Percentiles rank a stretch among this genome's conserved stretches.
Conservation (phyloP, 2,113 vertebrate species). For the Mirounga angustirostris region DNA sequence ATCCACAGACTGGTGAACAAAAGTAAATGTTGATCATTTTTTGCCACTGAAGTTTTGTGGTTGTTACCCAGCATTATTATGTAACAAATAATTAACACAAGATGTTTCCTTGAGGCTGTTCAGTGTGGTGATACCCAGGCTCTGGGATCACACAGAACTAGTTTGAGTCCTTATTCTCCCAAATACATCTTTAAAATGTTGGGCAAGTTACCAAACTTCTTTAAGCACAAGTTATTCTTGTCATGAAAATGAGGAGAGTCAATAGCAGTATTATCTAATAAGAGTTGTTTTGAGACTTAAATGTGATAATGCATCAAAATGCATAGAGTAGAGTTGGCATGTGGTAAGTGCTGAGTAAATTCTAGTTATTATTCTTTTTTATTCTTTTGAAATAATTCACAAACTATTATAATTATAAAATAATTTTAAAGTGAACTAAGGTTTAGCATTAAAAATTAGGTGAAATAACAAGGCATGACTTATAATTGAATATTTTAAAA, state of each 20-base stretch:
- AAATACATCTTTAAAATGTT: not conserved
- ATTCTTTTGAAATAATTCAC: not conserved
- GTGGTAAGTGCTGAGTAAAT: not conserved
- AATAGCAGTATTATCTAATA: not conserved
- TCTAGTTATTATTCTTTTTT: not conserved
- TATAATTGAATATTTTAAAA: not conserved
- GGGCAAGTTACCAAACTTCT: not conserved
- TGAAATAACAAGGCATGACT: not conserved
- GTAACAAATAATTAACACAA: not conserved
- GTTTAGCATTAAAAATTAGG: not conserved
- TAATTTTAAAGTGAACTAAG: constrained; percentile 21
- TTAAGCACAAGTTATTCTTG: not conserved
- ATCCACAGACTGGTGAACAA: not conserved
- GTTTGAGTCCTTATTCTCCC: not conserved
- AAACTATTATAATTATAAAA: not conserved
- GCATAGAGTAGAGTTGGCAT: not conserved
- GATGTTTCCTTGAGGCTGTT: not conserved
- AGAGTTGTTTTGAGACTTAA: not conserved
- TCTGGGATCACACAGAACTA: not conserved
- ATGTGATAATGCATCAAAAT: not conserved
- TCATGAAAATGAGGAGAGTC: not conserved
- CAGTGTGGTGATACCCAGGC: not conserved
- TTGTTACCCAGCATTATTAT: not conserved
- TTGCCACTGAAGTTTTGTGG: not conserved
- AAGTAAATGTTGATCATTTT: not conserved